phyloP scores from a whole-genome alignment of 2,113 vertebrate genomes.

The Stigmatopora argus region DNA sequence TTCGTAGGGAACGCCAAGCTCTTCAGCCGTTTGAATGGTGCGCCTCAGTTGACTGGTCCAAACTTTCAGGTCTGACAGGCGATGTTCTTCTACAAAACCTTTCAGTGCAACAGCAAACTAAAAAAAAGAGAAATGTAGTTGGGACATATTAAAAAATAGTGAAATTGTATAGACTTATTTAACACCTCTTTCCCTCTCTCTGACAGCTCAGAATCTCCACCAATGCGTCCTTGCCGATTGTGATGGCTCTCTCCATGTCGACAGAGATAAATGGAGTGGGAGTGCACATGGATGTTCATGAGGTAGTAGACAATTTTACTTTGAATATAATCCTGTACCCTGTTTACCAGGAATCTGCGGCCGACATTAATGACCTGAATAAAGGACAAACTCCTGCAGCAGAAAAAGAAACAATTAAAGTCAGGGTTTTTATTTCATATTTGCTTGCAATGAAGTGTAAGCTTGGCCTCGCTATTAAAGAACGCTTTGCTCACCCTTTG shows the following conservation, averaged over 20 bases:
- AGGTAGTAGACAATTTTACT: constrained; percentile 98
- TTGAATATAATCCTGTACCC: constrained; percentile 95
- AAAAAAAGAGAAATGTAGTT: neutral
- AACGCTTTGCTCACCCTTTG: too few relatives aligned
- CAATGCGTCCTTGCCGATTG: constrained; percentile 82
- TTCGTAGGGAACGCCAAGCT: constrained; percentile 84
- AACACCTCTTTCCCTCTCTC: constrained; percentile 80
- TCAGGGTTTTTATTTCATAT: neutral
- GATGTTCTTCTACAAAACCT: constrained; percentile 80
- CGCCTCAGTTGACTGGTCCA: constrained; percentile 96
- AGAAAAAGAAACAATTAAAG: neutral
- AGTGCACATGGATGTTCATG: constrained; percentile 96
- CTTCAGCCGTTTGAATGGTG: constrained; percentile 93
- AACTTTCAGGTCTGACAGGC: constrained; percentile 87
- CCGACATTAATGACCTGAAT: constrained; percentile 98
- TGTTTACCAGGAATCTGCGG: constrained; percentile 88
- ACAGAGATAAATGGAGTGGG: constrained; percentile 94
- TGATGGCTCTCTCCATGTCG: constrained; percentile 90
- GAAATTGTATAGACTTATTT: neutral
- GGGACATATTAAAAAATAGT: neutral
- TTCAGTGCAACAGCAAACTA: constrained; percentile 81
- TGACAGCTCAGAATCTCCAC: constrained; percentile 87
- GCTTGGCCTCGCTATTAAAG: too few relatives aligned
- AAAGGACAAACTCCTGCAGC: constrained; percentile 83
- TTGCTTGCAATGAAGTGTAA: too few relatives aligned